Conservation (phyloP, 2,797 vertebrate species). For the Amphiprion clarkii region DNA sequence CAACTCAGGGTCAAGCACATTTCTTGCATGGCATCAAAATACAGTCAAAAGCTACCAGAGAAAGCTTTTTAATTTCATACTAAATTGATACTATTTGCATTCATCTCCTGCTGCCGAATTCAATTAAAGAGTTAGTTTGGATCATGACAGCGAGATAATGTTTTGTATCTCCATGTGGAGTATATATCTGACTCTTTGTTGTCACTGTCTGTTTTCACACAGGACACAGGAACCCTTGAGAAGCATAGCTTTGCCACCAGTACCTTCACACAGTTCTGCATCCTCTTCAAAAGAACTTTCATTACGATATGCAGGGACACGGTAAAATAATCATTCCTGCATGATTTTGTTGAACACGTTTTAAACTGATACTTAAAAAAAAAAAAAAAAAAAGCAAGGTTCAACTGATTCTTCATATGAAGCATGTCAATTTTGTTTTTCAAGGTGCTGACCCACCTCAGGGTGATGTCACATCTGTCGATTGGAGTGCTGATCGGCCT, state of each 20-base stretch:
- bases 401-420: too few relatives aligned
- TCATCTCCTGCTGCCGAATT: background rate
- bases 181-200: background rate
- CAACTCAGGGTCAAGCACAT: background rate
- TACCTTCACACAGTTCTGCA: conserved; percentile 95
- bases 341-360: too few relatives aligned
- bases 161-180: background rate
- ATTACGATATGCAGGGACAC: conserved; percentile 94
- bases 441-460: conserved; percentile 96
- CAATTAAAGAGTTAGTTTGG: background rate
- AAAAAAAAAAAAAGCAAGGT: too few relatives aligned
- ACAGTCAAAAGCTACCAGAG: background rate
- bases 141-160: background rate
- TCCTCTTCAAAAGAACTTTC: conserved; percentile 97
- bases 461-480: conserved; percentile 95
- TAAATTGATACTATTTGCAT: background rate
- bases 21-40: background rate
- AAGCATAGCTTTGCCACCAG: conserved; percentile 97
- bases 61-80: background rate
- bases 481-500: conserved; percentile 96
- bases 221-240: conserved; percentile 91
- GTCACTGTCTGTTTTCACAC: conserved; percentile 24
- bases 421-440: background rate
- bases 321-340: conserved; percentile 78
- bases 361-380: too few relatives aligned